Evolutionary conservation across 1,140 invertebrate species (phyloP).

Genomic region (Batillaria attramentaria): DNA sequence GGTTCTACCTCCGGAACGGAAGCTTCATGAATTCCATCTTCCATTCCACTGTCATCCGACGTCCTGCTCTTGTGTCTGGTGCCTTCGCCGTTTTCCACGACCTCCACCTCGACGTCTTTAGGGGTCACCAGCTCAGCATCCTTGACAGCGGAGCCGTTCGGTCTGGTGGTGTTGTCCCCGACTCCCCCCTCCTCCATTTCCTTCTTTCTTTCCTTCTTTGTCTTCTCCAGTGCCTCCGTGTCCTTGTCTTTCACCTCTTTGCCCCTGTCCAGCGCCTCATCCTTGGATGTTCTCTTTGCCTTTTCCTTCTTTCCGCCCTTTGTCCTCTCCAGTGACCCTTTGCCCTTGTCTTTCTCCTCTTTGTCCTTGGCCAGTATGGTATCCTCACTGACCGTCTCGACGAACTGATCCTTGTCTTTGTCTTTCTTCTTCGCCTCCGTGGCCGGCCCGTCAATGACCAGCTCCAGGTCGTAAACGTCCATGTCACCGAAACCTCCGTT

Average conservation of each 20-base stretch:
- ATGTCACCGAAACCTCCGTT: background rate
- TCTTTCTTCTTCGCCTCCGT: slow-evolving; percentile 7
- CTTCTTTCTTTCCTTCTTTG: background rate
- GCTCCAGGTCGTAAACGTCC: background rate
- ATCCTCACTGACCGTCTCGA: background rate
- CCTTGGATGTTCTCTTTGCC: background rate
- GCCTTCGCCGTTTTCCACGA: too few relatives aligned
- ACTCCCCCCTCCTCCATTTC: background rate
- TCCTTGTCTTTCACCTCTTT: background rate
- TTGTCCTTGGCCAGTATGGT: background rate
- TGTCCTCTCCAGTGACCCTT: too few relatives aligned
- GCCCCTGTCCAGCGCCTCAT: background rate
- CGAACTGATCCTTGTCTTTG: background rate
- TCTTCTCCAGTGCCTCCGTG: background rate
- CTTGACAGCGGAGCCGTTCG: too few relatives aligned
- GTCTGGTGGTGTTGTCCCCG: background rate
- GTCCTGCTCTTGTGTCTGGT: too few relatives aligned
- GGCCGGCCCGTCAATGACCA: slow-evolving; percentile 2
- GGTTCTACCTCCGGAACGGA: too few relatives aligned
- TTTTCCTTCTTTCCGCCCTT: background rate
- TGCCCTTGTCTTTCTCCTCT: background rate
- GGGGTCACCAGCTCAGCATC: too few relatives aligned
- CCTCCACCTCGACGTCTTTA: too few relatives aligned
- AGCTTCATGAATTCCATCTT: too few relatives aligned
- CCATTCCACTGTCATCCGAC: too few relatives aligned